A percentile compares a stretch with the other conserved stretches of the same genome.
Conservation (phyloP, 30 jellyfish, hydroid and myxozoan genomes). For the Chironex yamaguchii region DNA sequence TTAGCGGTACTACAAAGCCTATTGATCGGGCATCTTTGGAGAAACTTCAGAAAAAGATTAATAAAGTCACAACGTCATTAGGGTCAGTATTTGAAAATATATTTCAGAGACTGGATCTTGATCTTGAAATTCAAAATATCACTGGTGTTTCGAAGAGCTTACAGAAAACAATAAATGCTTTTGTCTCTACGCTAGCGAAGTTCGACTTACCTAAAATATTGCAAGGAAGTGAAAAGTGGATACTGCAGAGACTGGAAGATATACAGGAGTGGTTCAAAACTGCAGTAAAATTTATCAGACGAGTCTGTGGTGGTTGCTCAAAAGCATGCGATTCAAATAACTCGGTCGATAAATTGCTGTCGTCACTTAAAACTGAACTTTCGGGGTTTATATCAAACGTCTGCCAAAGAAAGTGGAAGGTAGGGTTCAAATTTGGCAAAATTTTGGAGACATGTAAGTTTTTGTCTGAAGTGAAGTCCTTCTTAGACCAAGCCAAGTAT, state of each 20-base stretch:
- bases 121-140: slow-evolving; percentile 57
- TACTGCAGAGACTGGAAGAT: slow-evolving; percentile 61
- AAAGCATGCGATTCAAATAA: slow-evolving; percentile 57
- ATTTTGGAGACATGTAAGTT: slow-evolving; percentile 38
- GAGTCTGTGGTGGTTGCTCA: slow-evolving; percentile 72
- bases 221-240: slow-evolving; percentile 68
- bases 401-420: slow-evolving; percentile 27
- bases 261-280: slow-evolving; percentile 89
- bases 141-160: slow-evolving; percentile 82
- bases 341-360: slow-evolving; percentile 18
- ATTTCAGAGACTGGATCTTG: slow-evolving; percentile 81
- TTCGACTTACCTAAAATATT: slow-evolving; percentile 64
- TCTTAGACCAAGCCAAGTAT: slow-evolving; percentile 3
- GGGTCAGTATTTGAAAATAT: slow-evolving; percentile 81
- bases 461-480: slow-evolving; percentile 12
- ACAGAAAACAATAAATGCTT: slow-evolving; percentile 49
- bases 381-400: slow-evolving; percentile 21
- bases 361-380: slow-evolving; percentile 16
- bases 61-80: slow-evolving; percentile 32
- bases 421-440: neutral
- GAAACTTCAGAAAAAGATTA: slow-evolving; percentile 68
- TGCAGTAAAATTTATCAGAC: slow-evolving; percentile 56
- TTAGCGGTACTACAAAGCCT: slow-evolving; percentile 66
- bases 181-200: slow-evolving; percentile 58
- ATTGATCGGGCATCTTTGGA: slow-evolving; percentile 34